phyloP scores from a whole-genome alignment of 2,113 vertebrate species.

The Nematolebias whitei region DNA sequence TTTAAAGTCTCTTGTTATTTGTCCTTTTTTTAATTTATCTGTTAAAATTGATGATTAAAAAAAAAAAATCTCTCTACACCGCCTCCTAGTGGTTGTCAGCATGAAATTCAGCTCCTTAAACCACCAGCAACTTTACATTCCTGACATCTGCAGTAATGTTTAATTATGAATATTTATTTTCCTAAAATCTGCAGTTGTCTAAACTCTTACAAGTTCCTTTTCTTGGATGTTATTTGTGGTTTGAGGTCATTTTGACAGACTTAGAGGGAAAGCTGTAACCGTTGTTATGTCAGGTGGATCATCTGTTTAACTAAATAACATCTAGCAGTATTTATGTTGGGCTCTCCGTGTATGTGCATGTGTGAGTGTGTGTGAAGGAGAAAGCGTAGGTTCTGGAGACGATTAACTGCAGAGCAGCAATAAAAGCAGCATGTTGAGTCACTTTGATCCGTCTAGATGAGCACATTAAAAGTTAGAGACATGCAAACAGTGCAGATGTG shows the following conservation, averaged over 20 bases:
- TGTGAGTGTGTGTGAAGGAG: slow-evolving; percentile 29
- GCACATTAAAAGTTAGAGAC: slow-evolving; percentile 34
- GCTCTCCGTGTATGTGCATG: slow-evolving; percentile 6
- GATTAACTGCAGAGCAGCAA: slow-evolving; percentile 40
- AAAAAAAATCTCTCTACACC: slow-evolving; percentile 1
- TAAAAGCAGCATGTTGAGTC: slow-evolving; percentile 43
- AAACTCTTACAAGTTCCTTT: slow-evolving; percentile 5
- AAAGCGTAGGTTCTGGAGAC: slow-evolving; percentile 49
- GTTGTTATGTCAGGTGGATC: slow-evolving; percentile 48
- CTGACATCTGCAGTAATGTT: background rate
- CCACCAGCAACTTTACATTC: background rate
- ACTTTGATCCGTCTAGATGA: slow-evolving; percentile 64
- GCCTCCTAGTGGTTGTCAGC: slow-evolving; percentile 47
- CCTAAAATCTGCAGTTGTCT: too few relatives aligned
- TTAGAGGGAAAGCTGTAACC: slow-evolving; percentile 26
- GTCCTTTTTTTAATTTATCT: slow-evolving; percentile 35
- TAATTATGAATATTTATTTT: background rate
- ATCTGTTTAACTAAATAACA: slow-evolving; percentile 44
- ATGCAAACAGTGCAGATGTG: slow-evolving; percentile 8
- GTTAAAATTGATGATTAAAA: slow-evolving; percentile 16
- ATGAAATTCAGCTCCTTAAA: slow-evolving; percentile 20
- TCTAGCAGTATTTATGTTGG: slow-evolving; percentile 29
- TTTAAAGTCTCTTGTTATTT: slow-evolving; percentile 24
- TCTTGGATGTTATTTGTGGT: slow-evolving; percentile 11
- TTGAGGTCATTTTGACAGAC: slow-evolving; percentile 13